Conservation (phyloP, 2,888 invertebrate genomes). For the Chrysolina oricalcia region DNA sequence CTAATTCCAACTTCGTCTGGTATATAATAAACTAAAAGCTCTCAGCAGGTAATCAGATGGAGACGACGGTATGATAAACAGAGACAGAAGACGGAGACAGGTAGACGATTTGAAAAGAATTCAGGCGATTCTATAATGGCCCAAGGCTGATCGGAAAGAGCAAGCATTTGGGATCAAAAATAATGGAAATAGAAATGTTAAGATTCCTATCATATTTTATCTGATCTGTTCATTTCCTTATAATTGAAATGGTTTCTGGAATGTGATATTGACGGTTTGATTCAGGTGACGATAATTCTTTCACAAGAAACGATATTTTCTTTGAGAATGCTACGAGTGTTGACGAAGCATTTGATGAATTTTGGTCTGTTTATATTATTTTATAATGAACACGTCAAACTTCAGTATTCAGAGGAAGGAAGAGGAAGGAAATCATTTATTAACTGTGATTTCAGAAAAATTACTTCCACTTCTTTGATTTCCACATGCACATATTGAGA, state of each 20-base stretch:
- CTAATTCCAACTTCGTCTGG: constrained; percentile 60
- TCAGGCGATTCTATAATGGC: constrained; percentile 47
- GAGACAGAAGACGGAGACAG: constrained; percentile 51
- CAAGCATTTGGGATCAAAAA: constrained; percentile 53
- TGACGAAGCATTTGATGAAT: not conserved
- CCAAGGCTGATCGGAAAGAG: constrained; percentile 49
- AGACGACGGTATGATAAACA: constrained; percentile 44
- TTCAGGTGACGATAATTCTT: constrained; percentile 13
- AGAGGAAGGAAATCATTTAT: too few species aligned
- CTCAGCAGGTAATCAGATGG: constrained; percentile 59
- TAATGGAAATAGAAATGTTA: constrained; percentile 44
- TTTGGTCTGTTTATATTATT: not conserved
- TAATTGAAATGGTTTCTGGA: constrained; percentile 15
- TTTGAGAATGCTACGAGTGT: not conserved
- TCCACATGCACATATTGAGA: too few species aligned
- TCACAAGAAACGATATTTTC: not conserved
- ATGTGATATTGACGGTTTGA: constrained; percentile 2
- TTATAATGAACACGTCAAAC: too few species aligned
- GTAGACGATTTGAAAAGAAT: constrained; percentile 53
- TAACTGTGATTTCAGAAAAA: too few species aligned
- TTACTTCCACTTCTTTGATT: too few species aligned
- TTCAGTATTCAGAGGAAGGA: too few species aligned
- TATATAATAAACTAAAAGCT: constrained; percentile 59
- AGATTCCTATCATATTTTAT: constrained; percentile 55
- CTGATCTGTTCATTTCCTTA: constrained; percentile 33